phyloP scores from a whole-genome alignment of 2,113 vertebrate species.

The Eulacestoma nigropectus region DNA sequence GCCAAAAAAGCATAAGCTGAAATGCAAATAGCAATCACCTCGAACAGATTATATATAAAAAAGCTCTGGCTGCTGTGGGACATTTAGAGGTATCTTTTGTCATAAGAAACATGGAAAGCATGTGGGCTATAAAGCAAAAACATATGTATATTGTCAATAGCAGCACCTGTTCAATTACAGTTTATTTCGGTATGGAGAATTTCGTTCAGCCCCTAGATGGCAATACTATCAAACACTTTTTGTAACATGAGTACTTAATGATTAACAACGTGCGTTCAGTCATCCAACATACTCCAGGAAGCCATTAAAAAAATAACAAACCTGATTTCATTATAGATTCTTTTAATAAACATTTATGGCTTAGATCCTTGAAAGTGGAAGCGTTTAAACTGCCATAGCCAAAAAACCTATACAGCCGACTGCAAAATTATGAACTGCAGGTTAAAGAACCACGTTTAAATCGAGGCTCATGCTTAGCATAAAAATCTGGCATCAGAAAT shows the following conservation, averaged over 20 bases:
- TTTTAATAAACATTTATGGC: conserved; percentile 86
- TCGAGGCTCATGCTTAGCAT: conserved; percentile 47
- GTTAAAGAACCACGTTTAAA: conserved; percentile 55
- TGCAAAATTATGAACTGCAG: conserved; percentile 59
- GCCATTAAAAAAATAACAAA: conserved; percentile 88
- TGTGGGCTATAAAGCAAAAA: conserved; percentile 86
- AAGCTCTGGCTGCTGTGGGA: conserved; percentile 72
- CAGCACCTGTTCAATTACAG: conserved; percentile 83
- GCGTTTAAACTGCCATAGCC: conserved; percentile 65
- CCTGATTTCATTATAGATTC: conserved; percentile 88
- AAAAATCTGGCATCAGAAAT: conserved; percentile 58
- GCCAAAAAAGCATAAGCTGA: conserved; percentile 67
- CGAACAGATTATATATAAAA: conserved; percentile 75
- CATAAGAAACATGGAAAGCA: conserved; percentile 82
- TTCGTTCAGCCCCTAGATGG: conserved; percentile 86
- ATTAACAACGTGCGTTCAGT: conserved; percentile 77
- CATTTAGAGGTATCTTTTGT: conserved; percentile 77
- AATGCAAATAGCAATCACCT: conserved; percentile 77
- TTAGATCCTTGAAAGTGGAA: conserved; percentile 78
- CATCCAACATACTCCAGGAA: conserved; percentile 79
- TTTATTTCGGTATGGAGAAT: conserved; percentile 82
- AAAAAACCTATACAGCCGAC: conserved; percentile 31
- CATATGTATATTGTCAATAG: conserved; percentile 88
- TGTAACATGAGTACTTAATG: conserved; percentile 73
- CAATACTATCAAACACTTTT: conserved; percentile 88